Evolutionary conservation across 2,113 vertebrate genomes (phyloP).

Genomic region (Ceyx cyanopectus): DNA sequence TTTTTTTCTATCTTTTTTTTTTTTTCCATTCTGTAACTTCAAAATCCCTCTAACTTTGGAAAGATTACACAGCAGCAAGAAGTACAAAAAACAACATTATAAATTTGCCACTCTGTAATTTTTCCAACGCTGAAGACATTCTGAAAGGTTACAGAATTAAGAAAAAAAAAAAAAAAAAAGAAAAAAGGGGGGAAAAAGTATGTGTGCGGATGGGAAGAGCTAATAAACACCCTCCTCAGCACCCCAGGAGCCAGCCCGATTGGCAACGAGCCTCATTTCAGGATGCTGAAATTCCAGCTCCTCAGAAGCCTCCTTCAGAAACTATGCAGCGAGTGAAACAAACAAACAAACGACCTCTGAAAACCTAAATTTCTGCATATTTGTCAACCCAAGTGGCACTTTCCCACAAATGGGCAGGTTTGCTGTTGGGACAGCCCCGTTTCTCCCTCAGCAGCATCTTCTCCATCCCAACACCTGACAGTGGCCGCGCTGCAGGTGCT

Average conservation of each 20-base stretch:
- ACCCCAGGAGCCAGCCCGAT: neutral
- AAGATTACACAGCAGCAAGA: slow-evolving; percentile 40
- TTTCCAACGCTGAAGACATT: slow-evolving; percentile 44
- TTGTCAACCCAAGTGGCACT: neutral
- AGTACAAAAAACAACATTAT: slow-evolving; percentile 63
- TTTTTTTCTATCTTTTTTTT: neutral
- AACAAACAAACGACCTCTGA: neutral
- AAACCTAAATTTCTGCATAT: neutral
- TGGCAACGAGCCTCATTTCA: slow-evolving; percentile 6
- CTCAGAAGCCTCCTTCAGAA: neutral
- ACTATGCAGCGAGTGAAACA: neutral
- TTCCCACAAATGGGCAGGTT: neutral
- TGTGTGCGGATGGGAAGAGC: slow-evolving; percentile 19
- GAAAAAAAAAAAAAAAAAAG: neutral
- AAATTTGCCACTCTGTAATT: slow-evolving; percentile 50
- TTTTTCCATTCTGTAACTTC: slow-evolving; percentile 27
- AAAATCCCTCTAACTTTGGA: slow-evolving; percentile 50
- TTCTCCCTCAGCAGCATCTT: neutral
- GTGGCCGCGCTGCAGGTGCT: neutral
- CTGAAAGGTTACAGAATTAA: slow-evolving; percentile 47
- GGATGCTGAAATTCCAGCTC: neutral
- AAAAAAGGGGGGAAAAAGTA: neutral
- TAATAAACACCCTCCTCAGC: neutral
- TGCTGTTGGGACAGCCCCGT: neutral
- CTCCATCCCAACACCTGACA: neutral